Conservation (phyloP, 2,797 vertebrate genomes). For the Schizothorax lantsangensis region DNA sequence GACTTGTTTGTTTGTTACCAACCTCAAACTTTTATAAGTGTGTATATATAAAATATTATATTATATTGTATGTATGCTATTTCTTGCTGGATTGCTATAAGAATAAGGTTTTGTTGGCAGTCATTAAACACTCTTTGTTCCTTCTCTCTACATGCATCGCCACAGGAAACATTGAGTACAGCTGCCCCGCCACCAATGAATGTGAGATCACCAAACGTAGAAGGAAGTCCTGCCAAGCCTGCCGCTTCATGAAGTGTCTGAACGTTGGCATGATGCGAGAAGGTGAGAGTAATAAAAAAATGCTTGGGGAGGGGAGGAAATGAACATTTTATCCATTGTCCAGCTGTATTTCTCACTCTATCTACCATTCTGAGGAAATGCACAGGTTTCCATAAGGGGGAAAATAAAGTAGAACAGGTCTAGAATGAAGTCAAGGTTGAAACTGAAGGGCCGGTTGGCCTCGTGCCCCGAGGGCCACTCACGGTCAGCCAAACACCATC, state of each 20-base stretch:
- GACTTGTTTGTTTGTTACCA: neutral
- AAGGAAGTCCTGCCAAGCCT: constrained; percentile 99
- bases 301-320: constrained; percentile 31
- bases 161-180: constrained; percentile 98
- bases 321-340: neutral
- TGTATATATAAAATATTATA: neutral
- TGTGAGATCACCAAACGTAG: constrained; percentile 99
- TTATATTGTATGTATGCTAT: neutral
- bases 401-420: constrained; percentile 58
- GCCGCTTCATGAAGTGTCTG: constrained; percentile 99
- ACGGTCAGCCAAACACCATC: constrained; percentile 53
- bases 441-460: constrained; percentile 81
- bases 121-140: constrained; percentile 67
- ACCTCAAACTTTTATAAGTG: neutral
- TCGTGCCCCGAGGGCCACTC: constrained; percentile 67
- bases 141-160: constrained; percentile 70
- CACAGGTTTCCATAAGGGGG: constrained; percentile 8
- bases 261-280: constrained; percentile 99
- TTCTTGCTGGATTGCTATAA: neutral
- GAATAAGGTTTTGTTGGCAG: constrained; percentile 56
- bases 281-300: constrained; percentile 84
- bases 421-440: constrained; percentile 79
- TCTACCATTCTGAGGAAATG: constrained; percentile 44
- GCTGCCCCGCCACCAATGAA: constrained; percentile 98
- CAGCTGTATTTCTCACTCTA: neutral